Percentiles rank a stretch among this genome's conserved stretches.
phyloP scores from a whole-genome alignment of 2,797 vertebrate genomes.

The Champsocephalus esox region DNA sequence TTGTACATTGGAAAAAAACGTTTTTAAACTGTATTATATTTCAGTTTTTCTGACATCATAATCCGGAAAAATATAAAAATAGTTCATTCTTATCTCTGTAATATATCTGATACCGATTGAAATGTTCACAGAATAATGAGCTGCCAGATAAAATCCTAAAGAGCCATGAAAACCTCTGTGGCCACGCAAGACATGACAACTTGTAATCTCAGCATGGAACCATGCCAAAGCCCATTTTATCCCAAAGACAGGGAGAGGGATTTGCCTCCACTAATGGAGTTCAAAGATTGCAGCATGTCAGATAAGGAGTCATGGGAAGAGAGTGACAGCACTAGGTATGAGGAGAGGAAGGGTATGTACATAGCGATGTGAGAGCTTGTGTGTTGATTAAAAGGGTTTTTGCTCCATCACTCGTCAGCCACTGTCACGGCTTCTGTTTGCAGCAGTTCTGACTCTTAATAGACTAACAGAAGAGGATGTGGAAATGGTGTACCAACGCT shows the following conservation, averaged over 20 bases:
- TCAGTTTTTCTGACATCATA: slow-evolving; percentile 51
- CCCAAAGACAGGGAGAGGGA: slow-evolving; percentile 76
- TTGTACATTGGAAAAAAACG: slow-evolving; percentile 5
- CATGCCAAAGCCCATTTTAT: slow-evolving; percentile 82
- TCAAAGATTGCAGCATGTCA: slow-evolving; percentile 85
- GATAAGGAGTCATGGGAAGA: slow-evolving; percentile 73
- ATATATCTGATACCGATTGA: slow-evolving; percentile 68
- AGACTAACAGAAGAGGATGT: slow-evolving; percentile 60
- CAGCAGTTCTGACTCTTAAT: slow-evolving; percentile 67
- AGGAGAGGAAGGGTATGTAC: slow-evolving; percentile 63
- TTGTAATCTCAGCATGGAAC: slow-evolving; percentile 85
- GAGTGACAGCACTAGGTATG: slow-evolving; percentile 74
- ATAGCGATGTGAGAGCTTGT: slow-evolving; percentile 47
- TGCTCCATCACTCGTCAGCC: slow-evolving; percentile 57
- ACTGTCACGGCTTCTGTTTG: slow-evolving; percentile 53
- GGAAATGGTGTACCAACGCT: slow-evolving; percentile 68
- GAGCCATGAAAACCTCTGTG: slow-evolving; percentile 69
- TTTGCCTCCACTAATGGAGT: slow-evolving; percentile 85
- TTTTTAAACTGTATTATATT: slow-evolving; percentile 33
- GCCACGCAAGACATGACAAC: slow-evolving; percentile 80
- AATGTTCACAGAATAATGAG: slow-evolving; percentile 78
- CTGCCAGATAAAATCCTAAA: slow-evolving; percentile 77
- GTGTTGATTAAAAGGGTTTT: slow-evolving; percentile 60
- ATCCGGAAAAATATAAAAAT: slow-evolving; percentile 45
- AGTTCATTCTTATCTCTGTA: slow-evolving; percentile 60